These are phyloP conservation scores for Dasypogon diadema DNA, from an alignment of 2,888 invertebrate species.

Conservation along the genomic window DNA sequence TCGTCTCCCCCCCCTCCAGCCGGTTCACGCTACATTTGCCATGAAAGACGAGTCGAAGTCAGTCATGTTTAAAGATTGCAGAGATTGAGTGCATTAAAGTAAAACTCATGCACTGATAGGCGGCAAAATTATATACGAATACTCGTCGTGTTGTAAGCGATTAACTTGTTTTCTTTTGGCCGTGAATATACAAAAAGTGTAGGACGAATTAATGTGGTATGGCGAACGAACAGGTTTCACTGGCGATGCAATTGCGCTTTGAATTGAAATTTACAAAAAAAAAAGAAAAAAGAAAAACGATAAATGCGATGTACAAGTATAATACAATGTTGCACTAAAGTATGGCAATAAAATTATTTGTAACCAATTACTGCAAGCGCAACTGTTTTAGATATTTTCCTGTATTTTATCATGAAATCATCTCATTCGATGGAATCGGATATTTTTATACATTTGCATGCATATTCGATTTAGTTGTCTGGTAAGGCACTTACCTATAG, in stretches of 20 bases:
- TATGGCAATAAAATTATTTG: constrained; percentile 37
- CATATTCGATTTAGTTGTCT: no score
- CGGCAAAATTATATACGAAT: background rate
- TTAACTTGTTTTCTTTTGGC: constrained; percentile 21
- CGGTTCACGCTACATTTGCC: background rate
- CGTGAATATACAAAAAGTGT: background rate
- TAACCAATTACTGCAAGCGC: constrained; percentile 37
- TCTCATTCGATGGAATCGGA: constrained; percentile 7
- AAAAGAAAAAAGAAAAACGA: constrained; percentile 14
- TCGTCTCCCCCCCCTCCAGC: background rate
- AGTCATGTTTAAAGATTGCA: background rate
- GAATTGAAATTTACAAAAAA: background rate
- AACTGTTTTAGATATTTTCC: constrained; percentile 23
- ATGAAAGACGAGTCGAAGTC: background rate
- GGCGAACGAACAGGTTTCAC: constrained; percentile 29
- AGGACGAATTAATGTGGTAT: constrained; percentile 15
- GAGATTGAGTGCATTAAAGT: constrained; percentile 9
- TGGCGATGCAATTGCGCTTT: background rate
- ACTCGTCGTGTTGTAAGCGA: constrained; percentile 8
- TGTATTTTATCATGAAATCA: constrained; percentile 24
- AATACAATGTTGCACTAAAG: constrained; percentile 24
- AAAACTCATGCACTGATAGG: constrained; percentile 14
- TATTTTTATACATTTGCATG: constrained; percentile 1
- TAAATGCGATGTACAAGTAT: background rate
- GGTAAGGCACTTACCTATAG: no score